phyloP scores from a whole-genome alignment of 2,888 invertebrate genomes.

The Megamerina dolium region DNA sequence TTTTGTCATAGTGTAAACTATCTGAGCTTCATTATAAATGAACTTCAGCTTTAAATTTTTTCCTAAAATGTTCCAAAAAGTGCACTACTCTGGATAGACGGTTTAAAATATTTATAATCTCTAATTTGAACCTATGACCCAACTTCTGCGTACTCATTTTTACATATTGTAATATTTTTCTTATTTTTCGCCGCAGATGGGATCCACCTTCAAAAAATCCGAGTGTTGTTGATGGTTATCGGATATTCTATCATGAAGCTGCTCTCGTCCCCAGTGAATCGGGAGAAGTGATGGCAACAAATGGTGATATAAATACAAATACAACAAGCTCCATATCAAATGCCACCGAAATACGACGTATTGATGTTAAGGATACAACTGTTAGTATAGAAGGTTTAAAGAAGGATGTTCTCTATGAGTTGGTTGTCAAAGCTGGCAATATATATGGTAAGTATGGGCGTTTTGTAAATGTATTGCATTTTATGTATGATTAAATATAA shows the following conservation, averaged over 20 bases:
- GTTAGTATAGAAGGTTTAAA: conserved; percentile 65
- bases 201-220: conserved; percentile 77
- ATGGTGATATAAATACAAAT: conserved; percentile 23
- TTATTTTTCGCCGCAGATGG: conserved; percentile 55
- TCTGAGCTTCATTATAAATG: no score
- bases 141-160: no score
- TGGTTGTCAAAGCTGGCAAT: conserved; percentile 78
- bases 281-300: conserved; percentile 22
- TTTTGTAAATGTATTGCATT: background rate
- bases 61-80: no score
- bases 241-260: conserved; percentile 72
- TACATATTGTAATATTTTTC: background rate
- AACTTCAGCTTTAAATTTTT: no score
- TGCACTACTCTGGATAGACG: no score
- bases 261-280: conserved; percentile 43
- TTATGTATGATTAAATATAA: background rate
- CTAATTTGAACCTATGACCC: no score
- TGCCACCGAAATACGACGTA: conserved; percentile 57
- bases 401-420: conserved; percentile 70
- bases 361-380: conserved; percentile 68
- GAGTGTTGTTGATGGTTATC: conserved; percentile 73
- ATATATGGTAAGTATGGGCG: conserved; percentile 54
- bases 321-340: conserved; percentile 39
- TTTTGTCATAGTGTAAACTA: no score
- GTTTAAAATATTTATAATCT: no score